phyloP scores from a whole-genome alignment of 2,113 vertebrate genomes.

The Thamnophis sirtalis region DNA sequence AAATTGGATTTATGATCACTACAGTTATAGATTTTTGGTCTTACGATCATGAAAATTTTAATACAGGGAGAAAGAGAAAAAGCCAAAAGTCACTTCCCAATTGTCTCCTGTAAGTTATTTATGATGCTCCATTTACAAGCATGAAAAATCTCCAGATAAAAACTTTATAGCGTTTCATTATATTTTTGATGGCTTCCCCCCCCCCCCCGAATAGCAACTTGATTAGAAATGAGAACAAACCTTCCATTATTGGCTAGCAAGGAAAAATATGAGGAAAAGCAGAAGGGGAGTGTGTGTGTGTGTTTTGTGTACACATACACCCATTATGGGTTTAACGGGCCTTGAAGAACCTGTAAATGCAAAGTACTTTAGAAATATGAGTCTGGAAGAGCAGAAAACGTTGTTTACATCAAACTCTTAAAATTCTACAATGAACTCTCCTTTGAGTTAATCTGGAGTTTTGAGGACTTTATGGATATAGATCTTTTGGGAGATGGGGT shows the following conservation, averaged over 20 bases:
- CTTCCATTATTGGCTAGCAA: neutral
- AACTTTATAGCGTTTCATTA: constrained; percentile 23
- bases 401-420: neutral
- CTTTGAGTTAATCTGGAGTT: neutral
- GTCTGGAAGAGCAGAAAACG: neutral
- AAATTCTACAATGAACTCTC: neutral
- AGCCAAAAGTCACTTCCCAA: neutral
- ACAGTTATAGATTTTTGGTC: neutral
- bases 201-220: neutral
- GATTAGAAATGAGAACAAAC: constrained; percentile 36
- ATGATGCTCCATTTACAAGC: constrained; percentile 27
- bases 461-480: neutral
- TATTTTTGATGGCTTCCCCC: neutral
- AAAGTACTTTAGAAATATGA: neutral
- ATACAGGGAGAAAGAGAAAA: neutral
- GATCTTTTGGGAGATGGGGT: neutral
- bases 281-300: neutral
- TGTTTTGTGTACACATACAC: neutral
- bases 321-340: neutral
- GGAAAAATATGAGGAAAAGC: neutral
- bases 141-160: constrained; percentile 24
- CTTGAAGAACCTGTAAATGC: neutral
- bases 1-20: neutral
- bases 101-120: neutral
- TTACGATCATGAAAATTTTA: neutral